Evolutionary conservation across 92 coral and sea anemone genomes (phyloP), one percentile per base, ranked within the genome.

Genomic region (Actinernus sp.): DNA sequence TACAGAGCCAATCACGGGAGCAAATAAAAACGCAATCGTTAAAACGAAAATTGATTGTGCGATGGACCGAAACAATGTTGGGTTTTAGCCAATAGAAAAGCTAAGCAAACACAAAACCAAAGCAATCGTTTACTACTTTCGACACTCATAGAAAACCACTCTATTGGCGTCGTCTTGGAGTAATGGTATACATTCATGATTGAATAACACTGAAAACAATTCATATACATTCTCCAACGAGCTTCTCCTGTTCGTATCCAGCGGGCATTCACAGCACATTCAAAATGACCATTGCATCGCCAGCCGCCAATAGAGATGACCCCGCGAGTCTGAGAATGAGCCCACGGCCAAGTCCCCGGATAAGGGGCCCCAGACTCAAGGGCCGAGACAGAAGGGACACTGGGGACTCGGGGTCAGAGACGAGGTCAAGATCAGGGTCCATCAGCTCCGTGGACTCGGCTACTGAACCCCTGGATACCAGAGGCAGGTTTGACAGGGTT

Each of bases 401-500:
- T 11, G 76, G 55, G 10, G 89, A 85, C 49, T 85, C 85, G 3
- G 89, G 89, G 0, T 86, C 97, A 30, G 97, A 90, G 22, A 58
- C 92, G 14, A 74, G 76, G 31, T 83, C 96, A 24, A 78, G 91
- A 63, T 64, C 97, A 38, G 99, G 99, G 14, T 95, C 99, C 25
- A 44, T 87, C 44, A 87, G 99, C 23, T 95, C 99, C 6, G 84
- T 79, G 59, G 99, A 95, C 30, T 95, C 99, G 0, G 82, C 83
- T 31, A 92, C 94, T 58, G 77, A 75, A 50, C 47, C 89, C 27
- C 83, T 85, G 18, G 99, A 95, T 32, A 92, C 85, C 49, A 82
- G 99, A 71, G 93, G 88, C 44, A 87, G 88, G 41, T 95, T 95
- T 76, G 99, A 95, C 61, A 87, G 88, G 97, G 92, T 85, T 25